Evolutionary conservation across 2,113 vertebrate species (phyloP).

Genomic region (Gambusia holbrooki): DNA sequence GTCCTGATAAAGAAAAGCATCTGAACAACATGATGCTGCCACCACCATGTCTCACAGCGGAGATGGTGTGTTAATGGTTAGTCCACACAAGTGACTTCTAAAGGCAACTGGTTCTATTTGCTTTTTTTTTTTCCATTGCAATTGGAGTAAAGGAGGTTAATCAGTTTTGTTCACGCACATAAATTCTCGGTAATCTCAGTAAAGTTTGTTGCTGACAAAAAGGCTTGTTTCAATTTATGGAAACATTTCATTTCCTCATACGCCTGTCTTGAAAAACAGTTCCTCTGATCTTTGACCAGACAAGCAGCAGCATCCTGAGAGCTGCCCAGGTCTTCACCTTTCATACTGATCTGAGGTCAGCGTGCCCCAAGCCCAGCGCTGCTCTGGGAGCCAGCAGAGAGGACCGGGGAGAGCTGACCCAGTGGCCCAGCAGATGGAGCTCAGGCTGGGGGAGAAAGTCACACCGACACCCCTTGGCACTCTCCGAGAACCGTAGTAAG

Average conservation of each 20-base stretch:
- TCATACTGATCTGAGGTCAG: conserved; percentile 52
- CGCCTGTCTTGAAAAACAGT: conserved; percentile 46
- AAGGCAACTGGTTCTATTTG: too few relatives aligned
- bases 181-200: neutral
- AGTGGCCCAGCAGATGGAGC: conserved; percentile 79
- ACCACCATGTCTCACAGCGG: too few relatives aligned
- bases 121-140: too few relatives aligned
- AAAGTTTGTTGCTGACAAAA: too few relatives aligned
- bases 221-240: too few relatives aligned
- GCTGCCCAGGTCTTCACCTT: conserved; percentile 65
- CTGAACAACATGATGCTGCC: too few relatives aligned
- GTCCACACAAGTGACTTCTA: too few relatives aligned
- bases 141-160: neutral
- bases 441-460: conserved; percentile 80
- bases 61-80: too few relatives aligned
- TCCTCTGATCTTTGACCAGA: conserved; percentile 44
- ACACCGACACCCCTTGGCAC: conserved; percentile 76
- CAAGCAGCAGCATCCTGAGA: conserved; percentile 56
- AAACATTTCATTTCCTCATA: conserved; percentile 6
- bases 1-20: too few relatives aligned
- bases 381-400: conserved; percentile 69
- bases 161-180: neutral
- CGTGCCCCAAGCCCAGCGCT: conserved; percentile 52
- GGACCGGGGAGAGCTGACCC: conserved; percentile 72
- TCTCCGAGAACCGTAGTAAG: conserved; percentile 73